Evolutionary conservation across 2,888 invertebrate genomes (phyloP).

Genomic region (Drosophila borborema): DNA sequence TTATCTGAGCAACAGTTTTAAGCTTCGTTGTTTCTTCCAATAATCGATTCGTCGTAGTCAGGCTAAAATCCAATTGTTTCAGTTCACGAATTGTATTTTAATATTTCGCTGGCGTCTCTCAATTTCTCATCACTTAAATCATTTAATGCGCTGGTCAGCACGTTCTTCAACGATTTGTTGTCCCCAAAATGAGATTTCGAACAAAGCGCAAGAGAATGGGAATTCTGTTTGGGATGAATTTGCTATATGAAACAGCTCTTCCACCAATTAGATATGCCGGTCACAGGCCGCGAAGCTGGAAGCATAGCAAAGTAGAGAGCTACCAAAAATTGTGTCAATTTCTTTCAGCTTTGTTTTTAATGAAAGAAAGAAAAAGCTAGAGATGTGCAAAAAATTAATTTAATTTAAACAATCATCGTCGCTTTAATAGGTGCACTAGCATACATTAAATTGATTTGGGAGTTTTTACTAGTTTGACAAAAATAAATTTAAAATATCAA

Average conservation of each 20-base stretch:
- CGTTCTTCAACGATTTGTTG: slow-evolving; percentile 54
- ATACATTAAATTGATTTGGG: background rate
- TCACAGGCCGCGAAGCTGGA: slow-evolving; percentile 53
- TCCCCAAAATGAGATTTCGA: slow-evolving; percentile 44
- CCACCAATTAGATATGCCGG: slow-evolving; percentile 46
- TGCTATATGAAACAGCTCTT: slow-evolving; percentile 5
- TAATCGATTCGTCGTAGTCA: slow-evolving; percentile 1
- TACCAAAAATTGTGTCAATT: slow-evolving; percentile 56
- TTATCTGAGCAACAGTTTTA: background rate
- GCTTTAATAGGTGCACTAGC: background rate
- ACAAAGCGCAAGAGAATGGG: slow-evolving; percentile 6
- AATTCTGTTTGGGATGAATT: slow-evolving; percentile 18
- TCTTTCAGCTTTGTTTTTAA: background rate
- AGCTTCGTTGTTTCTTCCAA: background rate
- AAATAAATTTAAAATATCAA: too few relatives aligned
- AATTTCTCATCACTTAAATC: slow-evolving; percentile 65
- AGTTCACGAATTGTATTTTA: slow-evolving; percentile 20
- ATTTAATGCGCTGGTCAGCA: slow-evolving; percentile 55
- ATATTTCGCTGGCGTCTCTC: slow-evolving; percentile 30
- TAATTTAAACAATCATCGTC: background rate
- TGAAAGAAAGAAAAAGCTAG: background rate
- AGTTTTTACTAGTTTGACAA: too few relatives aligned
- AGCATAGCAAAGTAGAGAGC: slow-evolving; percentile 57
- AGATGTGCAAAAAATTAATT: background rate
- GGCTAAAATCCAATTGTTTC: slow-evolving; percentile 4